phyloP scores from a whole-genome alignment of 92 coral and sea anemone species.

The Meandrina meandrites region DNA sequence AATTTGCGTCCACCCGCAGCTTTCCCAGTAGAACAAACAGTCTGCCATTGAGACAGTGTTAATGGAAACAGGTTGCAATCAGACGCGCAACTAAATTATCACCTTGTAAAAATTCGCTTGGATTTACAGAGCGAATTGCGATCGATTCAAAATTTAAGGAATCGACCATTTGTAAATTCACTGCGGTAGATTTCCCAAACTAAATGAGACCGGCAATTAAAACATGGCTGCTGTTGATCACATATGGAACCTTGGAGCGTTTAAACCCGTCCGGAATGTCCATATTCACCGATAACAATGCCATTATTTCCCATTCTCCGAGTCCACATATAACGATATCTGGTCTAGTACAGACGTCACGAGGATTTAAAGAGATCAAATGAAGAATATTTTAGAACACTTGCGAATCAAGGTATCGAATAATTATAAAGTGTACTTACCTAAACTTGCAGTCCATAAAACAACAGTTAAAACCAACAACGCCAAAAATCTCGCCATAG shows the following conservation, averaged over 20 bases:
- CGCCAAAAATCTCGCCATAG: constrained; percentile 12
- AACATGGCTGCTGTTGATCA: not conserved
- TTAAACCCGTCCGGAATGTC: not conserved
- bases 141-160: not conserved
- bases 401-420: not conserved
- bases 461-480: not conserved
- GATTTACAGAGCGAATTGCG: too few species aligned
- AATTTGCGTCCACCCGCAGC: constrained; percentile 18
- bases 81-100: constrained; percentile 16
- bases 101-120: not conserved
- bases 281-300: not conserved
- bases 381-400: not conserved
- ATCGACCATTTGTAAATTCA: not conserved
- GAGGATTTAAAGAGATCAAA: not conserved
- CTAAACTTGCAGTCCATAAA: constrained; percentile 16
- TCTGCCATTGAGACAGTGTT: constrained; percentile 3
- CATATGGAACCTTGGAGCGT: not conserved
- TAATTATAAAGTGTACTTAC: constrained; percentile 17
- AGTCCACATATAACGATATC: not conserved
- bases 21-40: constrained; percentile 11
- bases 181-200: not conserved
- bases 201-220: not conserved
- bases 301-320: not conserved
- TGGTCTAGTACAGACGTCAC: not conserved
- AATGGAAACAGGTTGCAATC: constrained; percentile 18